A percentile compares a stretch with the other conserved stretches of the same genome.
Conservation (phyloP, 1,140 invertebrate species). For the Drosophila cardini region DNA sequence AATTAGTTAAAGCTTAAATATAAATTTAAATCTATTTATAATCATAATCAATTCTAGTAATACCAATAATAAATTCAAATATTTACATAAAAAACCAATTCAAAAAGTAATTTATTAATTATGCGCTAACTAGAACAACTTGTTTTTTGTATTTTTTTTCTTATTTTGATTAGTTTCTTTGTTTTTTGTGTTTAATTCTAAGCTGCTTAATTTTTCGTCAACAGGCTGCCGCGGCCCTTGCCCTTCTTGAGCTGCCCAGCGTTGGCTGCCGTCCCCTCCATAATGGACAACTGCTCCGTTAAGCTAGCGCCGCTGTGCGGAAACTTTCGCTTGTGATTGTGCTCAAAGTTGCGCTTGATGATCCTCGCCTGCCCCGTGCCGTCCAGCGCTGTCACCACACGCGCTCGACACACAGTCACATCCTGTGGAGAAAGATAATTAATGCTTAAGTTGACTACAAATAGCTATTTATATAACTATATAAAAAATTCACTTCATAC, state of each 20-base stretch:
- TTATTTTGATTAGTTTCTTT: too few species aligned
- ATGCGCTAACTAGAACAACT: conserved; percentile 3
- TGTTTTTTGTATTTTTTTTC: conserved; percentile 15
- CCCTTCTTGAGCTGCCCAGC: conserved; percentile 41
- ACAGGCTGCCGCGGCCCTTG: conserved; percentile 12
- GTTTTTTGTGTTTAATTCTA: conserved; percentile 25
- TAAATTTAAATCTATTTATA: neutral
- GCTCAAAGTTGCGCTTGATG: conserved; percentile 72
- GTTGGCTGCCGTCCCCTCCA: conserved; percentile 7
- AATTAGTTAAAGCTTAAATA: neutral
- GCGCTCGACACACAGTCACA: conserved; percentile 72
- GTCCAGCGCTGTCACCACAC: conserved; percentile 76
- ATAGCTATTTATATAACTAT: too few species aligned
- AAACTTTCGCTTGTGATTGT: conserved; percentile 77
- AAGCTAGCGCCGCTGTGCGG: conserved; percentile 38
- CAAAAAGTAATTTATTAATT: conserved; percentile 8
- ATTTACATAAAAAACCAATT: conserved; percentile 4
- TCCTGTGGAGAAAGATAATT: conserved; percentile 51
- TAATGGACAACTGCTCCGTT: conserved; percentile 45
- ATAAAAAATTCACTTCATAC: too few species aligned
- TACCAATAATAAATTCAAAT: neutral
- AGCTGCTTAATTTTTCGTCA: conserved; percentile 6
- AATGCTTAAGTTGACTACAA: neutral
- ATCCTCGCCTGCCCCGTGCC: conserved; percentile 58
- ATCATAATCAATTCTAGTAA: neutral